These are phyloP conservation scores for Pachyseris speciosa DNA, from an alignment of 64 coral and sea anemone genomes.

Conservation along the genomic window DNA sequence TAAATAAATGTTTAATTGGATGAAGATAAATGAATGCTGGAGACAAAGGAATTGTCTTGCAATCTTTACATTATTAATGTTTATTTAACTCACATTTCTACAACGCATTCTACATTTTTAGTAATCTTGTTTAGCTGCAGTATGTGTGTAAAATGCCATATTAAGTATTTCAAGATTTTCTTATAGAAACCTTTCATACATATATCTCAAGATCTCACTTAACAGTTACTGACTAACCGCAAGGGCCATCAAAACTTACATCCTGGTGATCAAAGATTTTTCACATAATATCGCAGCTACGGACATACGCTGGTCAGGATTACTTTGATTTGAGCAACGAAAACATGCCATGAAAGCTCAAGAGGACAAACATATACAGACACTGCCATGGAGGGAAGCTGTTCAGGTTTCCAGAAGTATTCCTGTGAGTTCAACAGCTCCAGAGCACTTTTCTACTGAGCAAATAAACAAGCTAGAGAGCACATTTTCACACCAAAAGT, in stretches of 20 bases:
- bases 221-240: not conserved
- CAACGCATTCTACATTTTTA: not conserved
- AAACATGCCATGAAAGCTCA: constrained; percentile 60
- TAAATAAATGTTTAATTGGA: constrained; percentile 53
- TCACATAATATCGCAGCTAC: constrained; percentile 20
- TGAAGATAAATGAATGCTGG: constrained; percentile 21
- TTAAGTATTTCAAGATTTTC: not conserved
- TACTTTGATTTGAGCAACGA: not conserved
- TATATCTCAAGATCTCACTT: not conserved
- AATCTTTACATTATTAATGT: constrained; percentile 31
- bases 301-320: not conserved
- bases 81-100: constrained; percentile 13
- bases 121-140: not conserved
- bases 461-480: constrained; percentile 83
- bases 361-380: constrained; percentile 52
- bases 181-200: not conserved
- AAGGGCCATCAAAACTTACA: not conserved
- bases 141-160: constrained; percentile 17
- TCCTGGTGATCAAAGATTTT: not conserved
- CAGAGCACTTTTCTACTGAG: constrained; percentile 68
- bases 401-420: not conserved
- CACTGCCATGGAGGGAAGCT: constrained; percentile 34
- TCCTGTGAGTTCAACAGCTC: constrained; percentile 32
- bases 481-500: constrained; percentile 76
- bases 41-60: not conserved